Evolutionary conservation across 2,113 vertebrate genomes (phyloP), one percentile per base, ranked within the genome.

Genomic region (Microcebus jonahi): DNA sequence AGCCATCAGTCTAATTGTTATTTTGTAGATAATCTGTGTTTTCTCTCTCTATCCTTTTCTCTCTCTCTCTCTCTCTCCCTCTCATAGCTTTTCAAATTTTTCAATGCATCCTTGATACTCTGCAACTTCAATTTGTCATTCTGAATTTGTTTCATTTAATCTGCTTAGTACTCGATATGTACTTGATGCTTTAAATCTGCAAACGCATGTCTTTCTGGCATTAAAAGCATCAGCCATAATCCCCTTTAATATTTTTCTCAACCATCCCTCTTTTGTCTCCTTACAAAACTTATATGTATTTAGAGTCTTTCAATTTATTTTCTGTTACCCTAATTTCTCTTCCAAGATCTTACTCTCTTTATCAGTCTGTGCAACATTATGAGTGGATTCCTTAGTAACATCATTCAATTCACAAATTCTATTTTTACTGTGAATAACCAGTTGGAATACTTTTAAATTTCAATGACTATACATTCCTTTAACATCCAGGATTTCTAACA

Each of bases 71-170:
- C 59, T 61, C 59, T 61, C 25, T 17, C 53, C 70, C 55, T 76
- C 45, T 76, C 23, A 31, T 25, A 83, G 59, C 45, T 90, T 63
- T 61, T 50, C 11, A 80, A 20, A 29, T 21, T 67, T 92, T 75
- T n/a, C 31, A 77, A 7, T 45, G 25, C 73, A 9, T 67, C 68
- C 9, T 79, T 94, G 21, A 83, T 68, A n/a, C 36, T 65, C 63
- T 61, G 2, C 23, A 85, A 73, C 63, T 79, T 84, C 27, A 68
- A 39, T 85, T 88, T 50, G 76, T 75, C 34, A 84, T 94, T 84
- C 71, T 91, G n/a, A 59, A 79, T 84, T 95, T 42, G 73, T 65
- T 77, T 77, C 8, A 73, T 82, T 76, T 92, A 71, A 83, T 88
- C 14, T 82, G 39, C 20, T 42, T 17, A 57, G 68, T 15, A 67